Evolutionary conservation across 2,113 vertebrate species (phyloP).

Genomic region (Apodemus sylvaticus): DNA sequence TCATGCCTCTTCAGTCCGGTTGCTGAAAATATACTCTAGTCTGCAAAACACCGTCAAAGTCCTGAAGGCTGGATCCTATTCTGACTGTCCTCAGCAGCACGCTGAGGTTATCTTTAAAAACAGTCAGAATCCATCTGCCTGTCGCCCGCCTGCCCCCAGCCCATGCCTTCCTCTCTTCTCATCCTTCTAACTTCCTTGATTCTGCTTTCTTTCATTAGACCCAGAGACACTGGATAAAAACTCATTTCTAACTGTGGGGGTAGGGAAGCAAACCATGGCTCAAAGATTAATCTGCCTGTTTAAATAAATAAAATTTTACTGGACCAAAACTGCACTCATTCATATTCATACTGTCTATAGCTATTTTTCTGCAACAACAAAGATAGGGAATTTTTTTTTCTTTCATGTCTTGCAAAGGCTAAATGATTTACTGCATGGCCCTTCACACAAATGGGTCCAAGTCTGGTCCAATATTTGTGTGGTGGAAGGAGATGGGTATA

Average conservation of each 20-base stretch:
- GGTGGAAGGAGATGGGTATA: background rate
- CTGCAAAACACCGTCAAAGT: conserved; percentile 37
- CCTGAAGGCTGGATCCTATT: conserved; percentile 1
- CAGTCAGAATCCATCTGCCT: background rate
- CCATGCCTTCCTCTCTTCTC: background rate
- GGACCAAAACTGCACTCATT: background rate
- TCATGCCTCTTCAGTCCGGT: conserved; percentile 2
- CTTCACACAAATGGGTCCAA: background rate
- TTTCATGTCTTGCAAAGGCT: background rate
- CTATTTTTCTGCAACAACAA: background rate
- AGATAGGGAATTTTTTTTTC: background rate
- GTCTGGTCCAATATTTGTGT: background rate
- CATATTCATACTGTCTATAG: background rate
- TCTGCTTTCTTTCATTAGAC: background rate
- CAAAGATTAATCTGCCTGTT: background rate
- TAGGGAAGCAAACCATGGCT: background rate
- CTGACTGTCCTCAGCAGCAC: background rate
- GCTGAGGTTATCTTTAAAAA: conserved; percentile 14
- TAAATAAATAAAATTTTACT: conserved; percentile 38
- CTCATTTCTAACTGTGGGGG: background rate
- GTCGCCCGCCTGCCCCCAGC: background rate
- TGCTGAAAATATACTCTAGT: conserved; percentile 60
- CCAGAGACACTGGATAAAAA: background rate
- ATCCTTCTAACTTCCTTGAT: background rate
- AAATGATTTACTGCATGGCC: background rate